Conservation (phyloP, 2,888 invertebrate species). For the Bhutanitis thaidina region DNA sequence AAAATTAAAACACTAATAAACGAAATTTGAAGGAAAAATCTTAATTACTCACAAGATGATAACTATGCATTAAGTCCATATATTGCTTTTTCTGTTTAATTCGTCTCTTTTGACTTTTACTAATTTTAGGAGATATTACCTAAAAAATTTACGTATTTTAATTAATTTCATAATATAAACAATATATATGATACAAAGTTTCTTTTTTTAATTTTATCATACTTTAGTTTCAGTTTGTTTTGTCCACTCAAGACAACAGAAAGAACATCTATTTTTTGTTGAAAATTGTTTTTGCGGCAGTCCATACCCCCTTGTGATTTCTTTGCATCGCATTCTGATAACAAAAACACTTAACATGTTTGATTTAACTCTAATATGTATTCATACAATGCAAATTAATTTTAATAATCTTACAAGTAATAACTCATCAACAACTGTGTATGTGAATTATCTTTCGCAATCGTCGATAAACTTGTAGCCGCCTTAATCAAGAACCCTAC, state of each 20-base stretch:
- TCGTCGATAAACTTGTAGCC: constrained; percentile 36
- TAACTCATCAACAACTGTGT: constrained; percentile 49
- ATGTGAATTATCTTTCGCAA: constrained; percentile 31
- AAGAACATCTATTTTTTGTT: constrained; percentile 46
- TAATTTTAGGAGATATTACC: constrained; percentile 46
- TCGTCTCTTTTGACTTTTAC: constrained; percentile 45
- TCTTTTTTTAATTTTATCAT: constrained; percentile 23
- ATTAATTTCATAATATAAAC: too few relatives aligned
- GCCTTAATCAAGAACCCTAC: constrained; percentile 52
- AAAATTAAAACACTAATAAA: constrained; percentile 16
- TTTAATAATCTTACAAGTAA: constrained; percentile 52
- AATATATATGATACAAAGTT: too few relatives aligned
- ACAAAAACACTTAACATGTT: neutral
- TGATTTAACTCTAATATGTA: neutral
- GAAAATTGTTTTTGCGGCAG: constrained; percentile 60
- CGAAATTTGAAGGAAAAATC: too few relatives aligned
- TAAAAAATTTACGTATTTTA: constrained; percentile 29
- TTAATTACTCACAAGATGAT: constrained; percentile 51
- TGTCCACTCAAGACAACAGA: constrained; percentile 58
- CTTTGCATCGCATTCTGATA: constrained; percentile 55
- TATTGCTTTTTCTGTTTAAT: constrained; percentile 33
- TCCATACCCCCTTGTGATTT: constrained; percentile 46
- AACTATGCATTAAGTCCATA: constrained; percentile 40
- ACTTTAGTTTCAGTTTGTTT: constrained; percentile 45
- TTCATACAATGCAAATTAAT: neutral